Evolutionary conservation across 2,888 invertebrate genomes (phyloP), one percentile per base, ranked within the genome.

Genomic region (Diadegma fenestrale): DNA sequence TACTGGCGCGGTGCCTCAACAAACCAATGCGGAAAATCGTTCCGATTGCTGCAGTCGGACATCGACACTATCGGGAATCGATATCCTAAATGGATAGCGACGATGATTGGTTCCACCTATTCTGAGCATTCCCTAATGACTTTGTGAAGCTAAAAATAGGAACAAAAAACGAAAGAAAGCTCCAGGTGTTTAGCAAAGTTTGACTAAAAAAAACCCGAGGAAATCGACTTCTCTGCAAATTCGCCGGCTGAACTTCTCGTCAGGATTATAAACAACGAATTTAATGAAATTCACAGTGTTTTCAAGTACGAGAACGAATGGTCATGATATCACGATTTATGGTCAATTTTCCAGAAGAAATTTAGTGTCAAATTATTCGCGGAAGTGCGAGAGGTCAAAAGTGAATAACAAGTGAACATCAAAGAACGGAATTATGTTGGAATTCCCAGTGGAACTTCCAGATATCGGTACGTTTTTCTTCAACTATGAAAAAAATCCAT

Each of bases 361-460:
- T n/a, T 10, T 22, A 19, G 43, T 10, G 43, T 10, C 12, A 51
- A 66, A 45, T 69, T 45, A 2, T 82, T 71, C 43, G 43, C 17
- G 30, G 12, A 33, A 22, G 14, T 2, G 43, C 8, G n/a, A 64
- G 72, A 37, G 64, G 43, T 64, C 17, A 26, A 41, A 61, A 45
- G 30, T 30, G 37, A 48, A 72, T 54, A 30, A 37, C 48, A 51
- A 45, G 41, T 30, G 45, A 48, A 66, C 48, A 63, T 72, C 68
- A 19, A 71, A 78, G 30, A 58, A 41, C 72, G 51, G 17, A 75
- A 82, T 82, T 87, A 92, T 91, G 91, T 89, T 92, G 90, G 90
- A 91, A 88, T 89, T 88, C 79, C 87, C 89, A 63, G 87, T 90
- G 45, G 89, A 90, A 30, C 89, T 90, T 89, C 88, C 88, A 87